phyloP scores from a whole-genome alignment of 2,888 invertebrate species.

The Graphium colonna region DNA sequence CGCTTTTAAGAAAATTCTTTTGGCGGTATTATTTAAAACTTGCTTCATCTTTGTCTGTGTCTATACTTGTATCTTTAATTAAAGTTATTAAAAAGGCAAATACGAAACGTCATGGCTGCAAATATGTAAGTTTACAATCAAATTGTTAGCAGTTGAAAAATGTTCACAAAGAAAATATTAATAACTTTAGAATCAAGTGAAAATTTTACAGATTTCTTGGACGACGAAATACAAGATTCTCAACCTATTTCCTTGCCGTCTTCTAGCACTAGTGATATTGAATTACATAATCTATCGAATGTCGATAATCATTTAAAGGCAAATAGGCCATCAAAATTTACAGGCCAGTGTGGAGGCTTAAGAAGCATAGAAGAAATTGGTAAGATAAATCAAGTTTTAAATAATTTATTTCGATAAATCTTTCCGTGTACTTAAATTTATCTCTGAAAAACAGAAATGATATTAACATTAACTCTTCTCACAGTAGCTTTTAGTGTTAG shows the following conservation, averaged over 20 bases:
- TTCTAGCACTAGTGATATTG: conserved; percentile 27
- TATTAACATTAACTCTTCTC: no score
- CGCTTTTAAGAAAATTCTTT: background rate
- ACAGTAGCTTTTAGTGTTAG: no score
- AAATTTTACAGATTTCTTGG: conserved; percentile 59
- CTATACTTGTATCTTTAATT: background rate
- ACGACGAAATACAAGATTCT: conserved; percentile 54
- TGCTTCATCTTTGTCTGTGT: background rate
- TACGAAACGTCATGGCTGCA: background rate
- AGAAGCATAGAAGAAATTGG: conserved; percentile 67
- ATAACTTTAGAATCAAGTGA: conserved; percentile 37
- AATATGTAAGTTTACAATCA: conserved; percentile 7
- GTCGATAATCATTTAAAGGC: conserved; percentile 10
- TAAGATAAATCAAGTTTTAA: conserved; percentile 31
- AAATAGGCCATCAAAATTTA: conserved; percentile 48
- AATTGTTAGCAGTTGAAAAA: background rate
- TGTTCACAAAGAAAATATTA: background rate
- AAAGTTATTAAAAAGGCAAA: conserved; percentile 24
- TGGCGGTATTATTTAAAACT: background rate
- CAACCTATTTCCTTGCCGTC: conserved; percentile 61
- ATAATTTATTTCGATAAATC: no score
- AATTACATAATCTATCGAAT: conserved; percentile 3
- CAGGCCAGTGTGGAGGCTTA: conserved; percentile 58
- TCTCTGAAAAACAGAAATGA: no score
- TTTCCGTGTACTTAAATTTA: no score